A percentile compares a stretch with the other conserved stretches of the same genome.
phyloP scores from a whole-genome alignment of 2,113 vertebrate species.

The Nycticebus coucang region DNA sequence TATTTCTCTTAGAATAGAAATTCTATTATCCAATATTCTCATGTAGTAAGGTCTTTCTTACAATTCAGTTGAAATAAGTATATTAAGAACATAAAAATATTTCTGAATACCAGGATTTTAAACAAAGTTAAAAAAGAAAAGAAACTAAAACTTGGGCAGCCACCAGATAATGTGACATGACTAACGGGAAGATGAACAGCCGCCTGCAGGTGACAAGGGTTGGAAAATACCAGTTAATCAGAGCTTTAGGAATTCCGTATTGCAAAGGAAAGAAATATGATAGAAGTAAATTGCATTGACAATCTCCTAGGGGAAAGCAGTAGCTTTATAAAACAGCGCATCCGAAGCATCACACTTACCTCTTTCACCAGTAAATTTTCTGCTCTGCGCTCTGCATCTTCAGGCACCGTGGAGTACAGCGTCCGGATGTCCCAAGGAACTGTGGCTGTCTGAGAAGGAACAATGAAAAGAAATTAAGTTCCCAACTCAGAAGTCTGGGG shows the following conservation, averaged over 20 bases:
- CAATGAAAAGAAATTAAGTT: conserved; percentile 14
- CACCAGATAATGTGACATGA: neutral
- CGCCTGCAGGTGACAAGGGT: neutral
- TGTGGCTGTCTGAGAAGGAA: conserved; percentile 88
- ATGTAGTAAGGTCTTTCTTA: neutral
- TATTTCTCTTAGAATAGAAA: conserved; percentile 16
- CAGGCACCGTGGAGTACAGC: conserved; percentile 93
- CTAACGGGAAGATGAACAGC: neutral
- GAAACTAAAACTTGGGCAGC: neutral
- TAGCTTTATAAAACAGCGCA: neutral
- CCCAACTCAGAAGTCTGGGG: neutral
- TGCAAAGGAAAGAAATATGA: neutral
- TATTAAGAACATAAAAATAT: neutral
- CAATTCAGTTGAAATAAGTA: neutral
- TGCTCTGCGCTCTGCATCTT: conserved; percentile 93
- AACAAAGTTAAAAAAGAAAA: neutral
- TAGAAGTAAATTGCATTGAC: fast-evolving
- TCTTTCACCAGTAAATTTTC: conserved; percentile 97
- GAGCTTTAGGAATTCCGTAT: neutral
- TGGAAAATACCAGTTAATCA: neutral
- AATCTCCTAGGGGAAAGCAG: neutral
- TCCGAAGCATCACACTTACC: conserved; percentile 83
- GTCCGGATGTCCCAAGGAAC: conserved; percentile 94
- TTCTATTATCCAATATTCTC: neutral
- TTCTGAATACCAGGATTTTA: neutral